These are phyloP conservation scores for Gambusia holbrooki DNA, from an alignment of 2,113 vertebrate genomes.

Conservation along the genomic window DNA sequence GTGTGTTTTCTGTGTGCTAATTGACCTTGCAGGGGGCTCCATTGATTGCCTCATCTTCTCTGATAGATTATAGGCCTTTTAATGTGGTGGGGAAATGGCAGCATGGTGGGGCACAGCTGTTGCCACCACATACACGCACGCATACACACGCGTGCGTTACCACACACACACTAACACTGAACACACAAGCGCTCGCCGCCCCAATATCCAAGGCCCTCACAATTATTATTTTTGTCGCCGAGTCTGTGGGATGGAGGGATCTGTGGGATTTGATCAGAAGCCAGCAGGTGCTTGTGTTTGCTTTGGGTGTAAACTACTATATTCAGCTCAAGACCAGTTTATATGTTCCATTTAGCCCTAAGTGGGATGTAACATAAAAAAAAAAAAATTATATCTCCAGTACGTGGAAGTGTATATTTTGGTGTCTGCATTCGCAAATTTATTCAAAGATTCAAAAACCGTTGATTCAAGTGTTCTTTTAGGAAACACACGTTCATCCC, in stretches of 20 bases:
- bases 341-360: not conserved
- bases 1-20: conserved; percentile 81
- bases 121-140: conserved; percentile 55
- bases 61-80: conserved; percentile 99
- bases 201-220: conserved; percentile 33
- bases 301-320: conserved; percentile 27
- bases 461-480: not conserved
- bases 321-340: not conserved
- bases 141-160: too few species aligned
- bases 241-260: conserved; percentile 36
- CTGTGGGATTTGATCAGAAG: conserved; percentile 58
- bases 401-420: too few species aligned
- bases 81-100: conserved; percentile 98
- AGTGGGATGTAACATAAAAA: not conserved
- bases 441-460: not conserved
- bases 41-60: conserved; percentile 93
- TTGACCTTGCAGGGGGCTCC: conserved; percentile 92
- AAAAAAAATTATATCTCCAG: not conserved
- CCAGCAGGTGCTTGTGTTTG: conserved; percentile 61
- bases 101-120: conserved; percentile 96
- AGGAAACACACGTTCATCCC: not conserved
- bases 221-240: conserved; percentile 62
- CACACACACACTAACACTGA: conserved; percentile 11
- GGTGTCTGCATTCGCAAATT: not conserved
- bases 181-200: conserved; percentile 13